Base-by-base conservation (phyloP, 1,140 invertebrate genomes). In the Chymomyza costata region DNA sequence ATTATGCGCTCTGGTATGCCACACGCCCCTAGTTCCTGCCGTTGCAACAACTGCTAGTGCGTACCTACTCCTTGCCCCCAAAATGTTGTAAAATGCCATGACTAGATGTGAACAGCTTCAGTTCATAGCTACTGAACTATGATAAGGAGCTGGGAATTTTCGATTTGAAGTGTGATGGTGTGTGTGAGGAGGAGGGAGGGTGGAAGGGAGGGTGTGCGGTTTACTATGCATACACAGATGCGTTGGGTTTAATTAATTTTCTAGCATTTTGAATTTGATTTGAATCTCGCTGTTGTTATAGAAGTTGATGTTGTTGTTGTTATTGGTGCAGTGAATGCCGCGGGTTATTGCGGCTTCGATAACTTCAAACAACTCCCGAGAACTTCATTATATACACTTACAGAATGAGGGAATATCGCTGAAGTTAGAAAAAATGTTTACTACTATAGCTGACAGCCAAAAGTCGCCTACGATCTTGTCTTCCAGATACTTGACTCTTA, bases 211-310 rank as follows among this genome's bases (percentile, higher is more conserved):
- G 10, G 11, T 16, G 41, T 60, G 45, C 37, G 47, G 38, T 40
- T 45, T 46, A 49, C 34, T 46, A 54, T 35, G 41, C 70, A 76
- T 41, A 41, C 54, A 41, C 65, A 50, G 37, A 61, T 52, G 65
- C 55, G 39, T 54, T 54, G 64, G 17, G 47, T 56, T 80, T 80
- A 80, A 80, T 80, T 80, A 80, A 80, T 80, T 80, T 80, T 73
- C 58, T 44, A 73, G 52, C 61, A 64, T 67, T 78, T 44, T 44
- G 71, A 57, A 47, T 59, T 54, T 71, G 73, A 78, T 78, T 78
- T 80, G 63, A 71, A 73, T 80, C 71, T 78, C 56, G 54, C 39
- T 32, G 39, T 48, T 19, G 52, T 46, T 53, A 43, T 56, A 65
- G 47, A 25, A 51, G 53, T 61, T 41, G 43, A 13, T n/a, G n/a